Percentiles rank a stretch among this genome's conserved stretches.
phyloP scores from a whole-genome alignment of 2,888 invertebrate species.

The Crioceris asparagi region DNA sequence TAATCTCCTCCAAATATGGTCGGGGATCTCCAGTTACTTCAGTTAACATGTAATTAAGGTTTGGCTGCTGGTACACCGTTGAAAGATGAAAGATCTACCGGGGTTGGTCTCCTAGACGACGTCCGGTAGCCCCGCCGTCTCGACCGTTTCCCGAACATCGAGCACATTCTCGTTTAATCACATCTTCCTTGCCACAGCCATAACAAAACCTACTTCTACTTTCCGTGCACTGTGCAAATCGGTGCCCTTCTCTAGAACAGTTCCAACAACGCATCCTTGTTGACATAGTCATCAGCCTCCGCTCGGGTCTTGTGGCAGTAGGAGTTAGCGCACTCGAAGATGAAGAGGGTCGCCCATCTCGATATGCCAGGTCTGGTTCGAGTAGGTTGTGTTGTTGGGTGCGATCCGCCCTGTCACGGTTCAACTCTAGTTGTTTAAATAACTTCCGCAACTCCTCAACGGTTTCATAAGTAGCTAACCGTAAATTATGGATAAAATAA shows the following conservation, averaged over 20 bases:
- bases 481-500: background rate
- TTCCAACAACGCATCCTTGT: no score
- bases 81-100: background rate
- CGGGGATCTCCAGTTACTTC: no score
- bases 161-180: background rate
- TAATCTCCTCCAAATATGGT: constrained; percentile 5
- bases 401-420: background rate
- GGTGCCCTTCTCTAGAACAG: constrained; percentile 1
- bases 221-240: background rate
- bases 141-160: constrained; percentile 2
- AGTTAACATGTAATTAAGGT: no score
- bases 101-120: background rate
- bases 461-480: background rate
- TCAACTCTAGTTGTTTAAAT: background rate
- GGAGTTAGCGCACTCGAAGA: no score
- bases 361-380: constrained; percentile 3
- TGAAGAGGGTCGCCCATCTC: no score
- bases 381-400: background rate
- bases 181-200: background rate
- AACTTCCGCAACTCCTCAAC: background rate
- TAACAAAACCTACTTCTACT: background rate
- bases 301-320: background rate
- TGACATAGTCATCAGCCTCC: background rate
- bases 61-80: background rate
- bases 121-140: background rate